These are phyloP conservation scores for Burhinus oedicnemus DNA, from an alignment of 2,113 vertebrate genomes.

Conservation along the genomic window DNA sequence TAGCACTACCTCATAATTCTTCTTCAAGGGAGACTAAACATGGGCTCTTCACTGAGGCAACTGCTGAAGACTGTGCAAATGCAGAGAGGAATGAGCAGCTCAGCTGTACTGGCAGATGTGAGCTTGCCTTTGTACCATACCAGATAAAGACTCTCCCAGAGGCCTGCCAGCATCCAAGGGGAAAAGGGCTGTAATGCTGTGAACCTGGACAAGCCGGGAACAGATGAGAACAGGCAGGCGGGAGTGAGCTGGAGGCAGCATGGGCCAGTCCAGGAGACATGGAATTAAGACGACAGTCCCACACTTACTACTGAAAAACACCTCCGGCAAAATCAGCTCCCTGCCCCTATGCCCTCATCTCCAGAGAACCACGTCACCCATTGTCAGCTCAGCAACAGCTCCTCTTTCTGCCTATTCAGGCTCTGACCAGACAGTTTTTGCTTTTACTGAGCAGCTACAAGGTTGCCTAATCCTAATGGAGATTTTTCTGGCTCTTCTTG, in stretches of 20 bases:
- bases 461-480: background rate
- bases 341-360: background rate
- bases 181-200: background rate
- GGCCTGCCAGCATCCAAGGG: background rate
- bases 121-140: background rate
- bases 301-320: background rate
- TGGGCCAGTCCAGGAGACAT: background rate
- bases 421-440: background rate
- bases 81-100: background rate
- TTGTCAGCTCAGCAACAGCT: background rate
- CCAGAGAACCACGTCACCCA: background rate
- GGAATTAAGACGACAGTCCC: background rate
- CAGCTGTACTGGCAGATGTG: background rate
- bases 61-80: background rate
- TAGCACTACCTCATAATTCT: background rate
- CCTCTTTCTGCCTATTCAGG: background rate
- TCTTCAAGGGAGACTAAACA: background rate
- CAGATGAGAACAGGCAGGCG: background rate
- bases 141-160: background rate
- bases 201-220: accelerated
- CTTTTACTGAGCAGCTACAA: background rate
- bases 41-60: background rate
- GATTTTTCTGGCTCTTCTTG: background rate
- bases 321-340: background rate
- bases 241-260: background rate